phyloP scores from a whole-genome alignment of 2,797 vertebrate species.

The Threskiornis aethiopicus region DNA sequence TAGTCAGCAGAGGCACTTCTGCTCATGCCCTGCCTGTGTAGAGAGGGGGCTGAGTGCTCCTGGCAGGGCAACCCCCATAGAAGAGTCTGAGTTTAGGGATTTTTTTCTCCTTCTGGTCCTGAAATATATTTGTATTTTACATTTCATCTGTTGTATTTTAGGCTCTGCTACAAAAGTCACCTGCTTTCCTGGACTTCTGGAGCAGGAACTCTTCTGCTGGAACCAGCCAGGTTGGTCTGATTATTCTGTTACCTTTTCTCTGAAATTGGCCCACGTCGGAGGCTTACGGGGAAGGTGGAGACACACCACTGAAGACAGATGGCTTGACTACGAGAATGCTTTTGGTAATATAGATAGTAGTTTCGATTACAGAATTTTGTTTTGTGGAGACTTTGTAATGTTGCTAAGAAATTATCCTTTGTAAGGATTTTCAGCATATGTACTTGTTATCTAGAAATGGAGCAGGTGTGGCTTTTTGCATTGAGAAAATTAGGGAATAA shows the following conservation, averaged over 20 bases:
- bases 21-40: background rate
- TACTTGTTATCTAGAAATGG: background rate
- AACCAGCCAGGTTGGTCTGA: background rate
- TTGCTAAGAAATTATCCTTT: background rate
- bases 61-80: background rate
- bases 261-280: background rate
- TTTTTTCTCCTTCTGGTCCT: background rate
- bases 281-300: background rate
- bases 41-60: background rate
- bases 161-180: background rate
- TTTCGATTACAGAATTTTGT: background rate
- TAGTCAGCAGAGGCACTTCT: background rate
- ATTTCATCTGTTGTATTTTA: background rate
- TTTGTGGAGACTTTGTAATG: background rate
- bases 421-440: background rate
- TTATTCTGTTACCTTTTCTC: background rate
- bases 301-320: background rate
- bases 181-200: background rate
- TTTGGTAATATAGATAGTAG: background rate
- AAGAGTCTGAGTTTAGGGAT: background rate
- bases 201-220: background rate
- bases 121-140: background rate
- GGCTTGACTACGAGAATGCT: background rate
- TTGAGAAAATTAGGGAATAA: background rate
- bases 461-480: background rate